Percentiles rank a stretch among this genome's conserved stretches.
Evolutionary conservation across 2,113 vertebrate genomes (phyloP).

Genomic region (Perca schrenkii): DNA sequence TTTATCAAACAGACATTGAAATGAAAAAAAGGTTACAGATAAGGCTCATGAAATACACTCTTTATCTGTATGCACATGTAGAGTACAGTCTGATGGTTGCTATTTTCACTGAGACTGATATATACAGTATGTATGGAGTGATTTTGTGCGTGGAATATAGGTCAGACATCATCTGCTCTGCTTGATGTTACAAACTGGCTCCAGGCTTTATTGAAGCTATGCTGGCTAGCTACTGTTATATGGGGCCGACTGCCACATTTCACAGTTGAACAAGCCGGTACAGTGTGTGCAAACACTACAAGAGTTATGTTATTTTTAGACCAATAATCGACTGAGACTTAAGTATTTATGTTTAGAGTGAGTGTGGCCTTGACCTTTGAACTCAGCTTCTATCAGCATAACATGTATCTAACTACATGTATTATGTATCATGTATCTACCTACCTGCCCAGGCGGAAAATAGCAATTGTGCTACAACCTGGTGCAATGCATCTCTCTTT

Average conservation of each 20-base stretch:
- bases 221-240: conserved; percentile 9
- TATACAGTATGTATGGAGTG: neutral
- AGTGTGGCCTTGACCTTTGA: neutral
- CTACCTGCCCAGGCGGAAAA: no score
- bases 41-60: conserved; percentile 36
- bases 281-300: conserved; percentile 18
- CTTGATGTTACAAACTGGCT: conserved; percentile 37
- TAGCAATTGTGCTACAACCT: no score
- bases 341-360: neutral
- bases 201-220: conserved; percentile 55
- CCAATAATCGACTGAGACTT: neutral
- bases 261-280: conserved; percentile 39
- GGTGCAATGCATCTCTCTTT: no score
- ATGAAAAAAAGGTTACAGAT: conserved; percentile 41
- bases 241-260: conserved; percentile 41
- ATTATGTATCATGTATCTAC: no score
- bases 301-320: conserved; percentile 23
- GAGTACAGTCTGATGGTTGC: neutral
- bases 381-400: neutral
- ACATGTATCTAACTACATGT: neutral
- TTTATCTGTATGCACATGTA: conserved; percentile 16
- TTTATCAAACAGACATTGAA: conserved; percentile 1
- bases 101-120: neutral
- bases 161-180: conserved; percentile 64
- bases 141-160: conserved; percentile 41